A percentile compares a stretch with the other conserved stretches of the same genome.
Conservation (phyloP, 2,113 vertebrate species). For the Ursus arctos region DNA sequence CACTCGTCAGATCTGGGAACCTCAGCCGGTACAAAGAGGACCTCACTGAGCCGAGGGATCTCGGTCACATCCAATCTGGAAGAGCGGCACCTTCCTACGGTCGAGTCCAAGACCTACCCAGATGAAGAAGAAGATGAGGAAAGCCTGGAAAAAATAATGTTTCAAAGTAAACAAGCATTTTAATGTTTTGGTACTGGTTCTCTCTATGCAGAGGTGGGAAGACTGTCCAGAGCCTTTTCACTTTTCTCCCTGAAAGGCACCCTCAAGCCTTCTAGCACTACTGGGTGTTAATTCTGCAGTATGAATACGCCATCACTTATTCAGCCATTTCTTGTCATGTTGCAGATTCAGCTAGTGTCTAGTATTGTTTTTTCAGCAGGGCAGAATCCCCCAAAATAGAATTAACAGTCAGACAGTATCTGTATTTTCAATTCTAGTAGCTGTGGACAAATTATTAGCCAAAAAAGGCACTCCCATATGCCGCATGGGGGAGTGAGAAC, state of each 20-base stretch:
- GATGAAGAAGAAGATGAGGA: slow-evolving; percentile 83
- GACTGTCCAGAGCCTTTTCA: not conserved
- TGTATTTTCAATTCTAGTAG: not conserved
- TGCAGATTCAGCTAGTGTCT: not conserved
- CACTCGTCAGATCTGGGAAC: slow-evolving; percentile 3
- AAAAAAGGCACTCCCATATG: not conserved
- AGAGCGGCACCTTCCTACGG: slow-evolving; percentile 54
- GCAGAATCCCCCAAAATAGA: not conserved
- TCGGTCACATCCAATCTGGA: slow-evolving; percentile 71
- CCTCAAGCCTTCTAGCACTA: not conserved
- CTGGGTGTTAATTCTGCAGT: not conserved
- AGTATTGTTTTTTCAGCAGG: slow-evolving; percentile 18
- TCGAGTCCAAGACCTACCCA: slow-evolving; percentile 28
- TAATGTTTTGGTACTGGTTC: not conserved
- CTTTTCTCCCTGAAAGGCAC: not conserved
- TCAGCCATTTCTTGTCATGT: not conserved
- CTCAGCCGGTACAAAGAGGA: slow-evolving; percentile 63
- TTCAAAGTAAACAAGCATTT: slow-evolving; percentile 74
- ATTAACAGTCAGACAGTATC: slow-evolving; percentile 9
- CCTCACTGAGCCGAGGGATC: slow-evolving; percentile 56
- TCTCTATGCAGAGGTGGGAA: not conserved
- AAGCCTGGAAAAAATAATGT: slow-evolving; percentile 75
- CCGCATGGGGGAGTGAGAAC: too few species aligned
- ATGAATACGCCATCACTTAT: not conserved
- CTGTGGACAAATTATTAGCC: not conserved